Evolutionary conservation across 2,113 vertebrate species (phyloP), one percentile per base, ranked within the genome.

Genomic region (Eleginops maclovinus): DNA sequence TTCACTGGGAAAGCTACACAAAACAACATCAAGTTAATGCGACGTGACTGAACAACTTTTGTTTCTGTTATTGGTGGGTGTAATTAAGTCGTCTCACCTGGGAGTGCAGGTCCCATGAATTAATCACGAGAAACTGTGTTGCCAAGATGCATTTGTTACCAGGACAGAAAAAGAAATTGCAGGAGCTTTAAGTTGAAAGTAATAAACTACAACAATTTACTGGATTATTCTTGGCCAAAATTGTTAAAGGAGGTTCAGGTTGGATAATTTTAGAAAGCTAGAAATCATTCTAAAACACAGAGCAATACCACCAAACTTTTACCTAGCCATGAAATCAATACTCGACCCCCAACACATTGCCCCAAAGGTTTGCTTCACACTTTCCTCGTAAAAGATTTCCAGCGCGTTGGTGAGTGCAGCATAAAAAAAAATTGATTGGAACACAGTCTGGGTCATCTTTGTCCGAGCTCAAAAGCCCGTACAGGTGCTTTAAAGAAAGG

Each of bases 11-110:
- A 26, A 63, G 47, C 44, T 7, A 24, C 12, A 2, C 24, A 16
- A 73, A 85, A 85, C 72, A 69, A 78, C 67, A 80, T 87, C 22
- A 46, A 71, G 77, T 59, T 87, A 88, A 91, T 91, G 87, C 79
- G 79, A 88, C 70, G 40, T 75, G 90, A 87, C 87, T 71, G 69
- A 84, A 84, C 74, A 86, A 90, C 54, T 76, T 85, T 46, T 41
- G 72, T 64, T 79, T 60, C 83, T 73, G 62, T 82, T 88, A 79
- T 84, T 79, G 56, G 76, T 47, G 58, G 59, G 64, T 68, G 81
- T 81, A 89, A 92, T 93, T 91, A 89, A 88, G 62, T 82, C 55
- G 50, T 83, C 73, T 79, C 85, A 87, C 88, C 84, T 85, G 31
- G 24, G 66, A 84, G 31, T 49, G 44, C 47, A 24, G 72, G 63